Percentiles rank a stretch among this genome's conserved stretches.
These are phyloP conservation scores for Malurus splendens DNA, from an alignment of 2,797 vertebrate species.

Conservation along the genomic window DNA sequence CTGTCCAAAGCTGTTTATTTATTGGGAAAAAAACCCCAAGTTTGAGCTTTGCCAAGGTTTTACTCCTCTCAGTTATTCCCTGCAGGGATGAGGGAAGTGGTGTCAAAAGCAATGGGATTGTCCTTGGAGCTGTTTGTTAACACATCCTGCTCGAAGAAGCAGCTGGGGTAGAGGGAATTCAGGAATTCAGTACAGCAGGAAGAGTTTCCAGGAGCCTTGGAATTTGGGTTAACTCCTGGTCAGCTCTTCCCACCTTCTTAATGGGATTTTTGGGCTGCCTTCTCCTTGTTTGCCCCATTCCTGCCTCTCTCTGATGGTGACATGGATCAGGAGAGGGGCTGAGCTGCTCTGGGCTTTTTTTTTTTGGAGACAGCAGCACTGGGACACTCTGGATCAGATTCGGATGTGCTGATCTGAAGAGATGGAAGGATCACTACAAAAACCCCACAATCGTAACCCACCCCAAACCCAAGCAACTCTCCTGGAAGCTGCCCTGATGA, in stretches of 20 bases:
- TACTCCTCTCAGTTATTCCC: background rate
- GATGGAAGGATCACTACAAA: background rate
- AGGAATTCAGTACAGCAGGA: background rate
- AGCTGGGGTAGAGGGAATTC: background rate
- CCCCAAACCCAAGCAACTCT: background rate
- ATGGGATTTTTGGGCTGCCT: background rate
- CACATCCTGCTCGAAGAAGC: background rate
- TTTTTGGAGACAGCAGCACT: background rate
- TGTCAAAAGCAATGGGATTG: background rate
- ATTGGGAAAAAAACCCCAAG: background rate
- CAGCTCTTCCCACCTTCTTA: background rate
- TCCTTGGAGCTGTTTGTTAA: background rate
- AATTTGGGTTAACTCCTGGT: background rate
- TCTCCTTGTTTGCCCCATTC: background rate
- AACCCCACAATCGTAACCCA: rapidly evolving
- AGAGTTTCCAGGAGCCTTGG: background rate
- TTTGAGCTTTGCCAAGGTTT: background rate
- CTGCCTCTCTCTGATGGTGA: background rate
- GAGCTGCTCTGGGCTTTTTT: background rate
- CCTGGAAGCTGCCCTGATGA: too few species aligned
- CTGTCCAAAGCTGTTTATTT: background rate
- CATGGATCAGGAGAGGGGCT: rapidly evolving
- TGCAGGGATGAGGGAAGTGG: background rate
- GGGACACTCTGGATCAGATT: background rate
- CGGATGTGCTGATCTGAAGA: background rate